Evolutionary conservation across 2,797 vertebrate species (phyloP), one percentile per base, ranked within the genome.

Genomic region (Parauchenoglanis punctatus): DNA sequence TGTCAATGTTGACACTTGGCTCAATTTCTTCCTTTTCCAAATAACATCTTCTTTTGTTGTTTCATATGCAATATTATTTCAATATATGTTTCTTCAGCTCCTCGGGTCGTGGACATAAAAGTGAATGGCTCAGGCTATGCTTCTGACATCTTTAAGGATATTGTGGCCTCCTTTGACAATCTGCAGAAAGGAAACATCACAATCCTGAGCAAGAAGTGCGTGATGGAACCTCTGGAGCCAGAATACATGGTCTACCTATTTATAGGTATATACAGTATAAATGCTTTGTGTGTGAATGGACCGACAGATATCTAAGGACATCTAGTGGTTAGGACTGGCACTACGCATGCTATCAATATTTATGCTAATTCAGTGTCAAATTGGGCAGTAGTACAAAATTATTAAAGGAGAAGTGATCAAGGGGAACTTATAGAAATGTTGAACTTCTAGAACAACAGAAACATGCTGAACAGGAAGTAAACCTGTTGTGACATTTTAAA

Each of bases 161-260:
- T 99, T 89, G 95, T 95, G 31, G 91, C 96, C 0, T 94, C 97
- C 0, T 98, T 99, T 1, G 92, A 95, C 0, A 0, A 91, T 13
- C 92, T 99, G 44, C 97, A 99, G 91, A 90, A 84, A 17, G 95
- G 96, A 28, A 97, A 98, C 61, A 4, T 99, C 90, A 97, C 96
- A 0, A 91, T 98, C 59, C 85, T 98, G 77, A 97, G 97, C 85
- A 95, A 1, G 68, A 95, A 92, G 91, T 99, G 98, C 87, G 87
- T 94, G 7, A 68, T 96, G 58, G 65, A 35, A 15, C 97, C 97
- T 0, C 89, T 92, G 0, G 94, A 96, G 87, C 97, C 98, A 0
- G 81, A 96, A 83, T 89, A 93, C 88, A 0, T 2, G 12, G 90
- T 92, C 76, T 94, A 95, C 88, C 0, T 94, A 7, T 35, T 93